Base-by-base conservation (phyloP, 2,888 invertebrate species). In the Caenorhabditis zanzibari region DNA sequence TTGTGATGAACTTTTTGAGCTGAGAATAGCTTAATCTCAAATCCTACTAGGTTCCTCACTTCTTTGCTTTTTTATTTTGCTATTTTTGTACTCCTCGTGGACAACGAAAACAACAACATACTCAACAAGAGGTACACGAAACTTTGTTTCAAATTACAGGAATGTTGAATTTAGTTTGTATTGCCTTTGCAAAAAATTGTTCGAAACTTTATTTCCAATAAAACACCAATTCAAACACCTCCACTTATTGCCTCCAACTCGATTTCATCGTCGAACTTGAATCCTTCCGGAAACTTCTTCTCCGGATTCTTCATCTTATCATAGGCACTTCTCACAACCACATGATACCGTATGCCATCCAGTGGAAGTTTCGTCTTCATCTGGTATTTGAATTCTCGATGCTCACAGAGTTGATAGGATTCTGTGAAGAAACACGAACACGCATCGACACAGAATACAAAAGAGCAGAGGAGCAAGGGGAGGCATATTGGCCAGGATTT, bases 401-500 rank as follows among this genome's bases (percentile, higher is more conserved):
- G 44, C n/a, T 44, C 44, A 44, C 44, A 44, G n/a, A 44, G 44
- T n/a, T n/a, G 14, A 44, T 44, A 44, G 10, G 44, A 44, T 14
- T 44, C 44, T n/a, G 44, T 44, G 44, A 44, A 44, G n/a, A 44
- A 44, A 44, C 44, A 44, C 14, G 44, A 9, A 9, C 16, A 44
- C 14, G 44, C 44, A 44, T 26, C 54, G 7, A 54, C 54, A 54
- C 54, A 54, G 54, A 26, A 54, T 6, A 14, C 9, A 14, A 54
- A 54, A 14, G 24, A 54, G 14, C 9, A 54, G 35, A 24, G 19
- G 7, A 10, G 35, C 12, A 35, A 19, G 52, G 19, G 16, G 38
- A 69, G 38, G 38, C 68, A 54, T 69, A 24, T 38, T 69, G 52
- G 38, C 47, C n/a, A 24, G 3, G 14, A 7, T 35, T 24, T 9